Percentiles rank a stretch among this genome's conserved stretches.
phyloP scores from a whole-genome alignment of 1,140 invertebrate species.

The Meloidogyne floridensis region DNA sequence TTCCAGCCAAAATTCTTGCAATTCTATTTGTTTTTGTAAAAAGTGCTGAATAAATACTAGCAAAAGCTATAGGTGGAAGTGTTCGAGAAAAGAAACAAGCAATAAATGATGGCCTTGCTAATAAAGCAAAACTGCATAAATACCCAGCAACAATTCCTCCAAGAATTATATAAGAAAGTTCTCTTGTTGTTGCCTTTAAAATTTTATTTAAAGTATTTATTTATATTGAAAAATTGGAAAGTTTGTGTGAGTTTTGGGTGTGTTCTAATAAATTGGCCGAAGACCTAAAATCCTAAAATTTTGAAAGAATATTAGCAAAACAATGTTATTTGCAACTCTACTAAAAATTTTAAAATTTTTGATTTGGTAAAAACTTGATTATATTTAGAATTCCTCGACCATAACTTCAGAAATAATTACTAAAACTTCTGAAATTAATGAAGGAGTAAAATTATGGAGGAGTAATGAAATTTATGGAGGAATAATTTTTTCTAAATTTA shows the following conservation, averaged over 20 bases:
- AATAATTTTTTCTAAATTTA: no score
- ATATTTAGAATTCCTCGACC: no score
- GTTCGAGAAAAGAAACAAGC: constrained; percentile 72
- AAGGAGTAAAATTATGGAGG: no score
- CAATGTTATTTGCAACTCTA: no score
- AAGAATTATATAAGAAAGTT: constrained; percentile 76
- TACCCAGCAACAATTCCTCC: constrained; percentile 72
- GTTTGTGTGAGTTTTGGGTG: background rate
- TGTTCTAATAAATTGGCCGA: background rate
- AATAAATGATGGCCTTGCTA: constrained; percentile 74
- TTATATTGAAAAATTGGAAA: background rate
- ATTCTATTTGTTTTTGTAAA: constrained; percentile 85
- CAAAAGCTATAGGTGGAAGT: constrained; percentile 73
- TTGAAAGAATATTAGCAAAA: no score
- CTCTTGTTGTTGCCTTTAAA: constrained; percentile 69
- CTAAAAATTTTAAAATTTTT: no score
- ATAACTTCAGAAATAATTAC: constrained; percentile 15
- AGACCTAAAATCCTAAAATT: background rate
- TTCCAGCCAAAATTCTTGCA: constrained; percentile 79
- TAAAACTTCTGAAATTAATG: no score
- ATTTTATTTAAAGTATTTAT: no score
- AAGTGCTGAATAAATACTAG: constrained; percentile 80
- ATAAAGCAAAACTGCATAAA: constrained; percentile 73
- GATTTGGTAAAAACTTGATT: no score
- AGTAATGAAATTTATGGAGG: no score